Evolutionary conservation across 2,113 vertebrate species (phyloP).

Genomic region (Orthonyx spaldingii): DNA sequence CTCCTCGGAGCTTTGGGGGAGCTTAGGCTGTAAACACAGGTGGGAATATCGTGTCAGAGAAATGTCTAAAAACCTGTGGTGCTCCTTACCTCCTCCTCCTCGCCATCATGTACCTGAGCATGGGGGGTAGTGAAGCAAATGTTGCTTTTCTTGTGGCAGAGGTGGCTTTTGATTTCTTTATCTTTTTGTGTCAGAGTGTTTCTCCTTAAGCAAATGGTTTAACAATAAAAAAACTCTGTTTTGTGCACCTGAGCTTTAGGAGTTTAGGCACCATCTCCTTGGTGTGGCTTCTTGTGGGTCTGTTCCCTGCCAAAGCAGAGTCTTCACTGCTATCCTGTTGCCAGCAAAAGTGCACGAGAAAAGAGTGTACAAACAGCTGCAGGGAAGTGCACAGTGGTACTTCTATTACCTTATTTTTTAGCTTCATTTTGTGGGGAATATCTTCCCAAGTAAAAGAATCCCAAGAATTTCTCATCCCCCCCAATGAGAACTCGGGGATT

Average conservation of each 20-base stretch:
- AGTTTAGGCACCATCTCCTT: neutral
- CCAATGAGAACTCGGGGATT: rapidly evolving
- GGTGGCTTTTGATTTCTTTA: neutral
- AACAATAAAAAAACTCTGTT: neutral
- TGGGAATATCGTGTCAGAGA: neutral
- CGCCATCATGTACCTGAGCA: neutral
- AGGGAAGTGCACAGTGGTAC: neutral
- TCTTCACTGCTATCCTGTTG: neutral
- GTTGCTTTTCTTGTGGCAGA: neutral
- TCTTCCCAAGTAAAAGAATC: neutral
- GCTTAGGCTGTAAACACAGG: neutral
- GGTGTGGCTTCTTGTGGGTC: rapidly evolving
- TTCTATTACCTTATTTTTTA: neutral
- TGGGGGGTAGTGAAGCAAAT: neutral
- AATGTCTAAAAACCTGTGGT: neutral
- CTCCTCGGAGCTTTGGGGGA: neutral
- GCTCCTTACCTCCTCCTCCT: neutral
- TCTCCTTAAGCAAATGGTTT: neutral
- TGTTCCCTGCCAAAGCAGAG: neutral
- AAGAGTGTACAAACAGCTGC: neutral
- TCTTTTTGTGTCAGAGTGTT: neutral
- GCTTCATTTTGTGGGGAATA: neutral
- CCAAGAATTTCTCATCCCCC: too few species aligned
- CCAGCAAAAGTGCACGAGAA: neutral
- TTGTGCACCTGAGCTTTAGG: neutral